Conservation (phyloP, 2,797 vertebrate species). For the Myotis daubentonii region DNA sequence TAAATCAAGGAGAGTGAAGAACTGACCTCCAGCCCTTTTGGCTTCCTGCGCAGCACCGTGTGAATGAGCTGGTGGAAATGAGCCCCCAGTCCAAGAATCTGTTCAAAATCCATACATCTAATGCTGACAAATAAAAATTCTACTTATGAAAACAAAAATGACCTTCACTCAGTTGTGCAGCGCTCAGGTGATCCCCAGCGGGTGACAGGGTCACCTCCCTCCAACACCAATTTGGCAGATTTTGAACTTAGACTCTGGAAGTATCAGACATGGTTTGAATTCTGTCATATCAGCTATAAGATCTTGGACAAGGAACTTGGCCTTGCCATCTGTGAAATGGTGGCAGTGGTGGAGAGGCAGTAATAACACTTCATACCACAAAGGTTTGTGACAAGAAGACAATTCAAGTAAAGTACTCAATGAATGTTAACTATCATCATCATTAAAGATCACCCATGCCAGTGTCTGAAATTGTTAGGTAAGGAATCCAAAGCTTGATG, state of each 20-base stretch:
- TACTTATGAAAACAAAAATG: not conserved
- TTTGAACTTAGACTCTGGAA: not conserved
- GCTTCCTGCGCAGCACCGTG: not conserved
- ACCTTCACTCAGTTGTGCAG: not conserved
- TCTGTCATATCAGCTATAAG: not conserved
- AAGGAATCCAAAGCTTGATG: not conserved
- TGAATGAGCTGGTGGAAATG: not conserved
- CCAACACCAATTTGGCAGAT: not conserved
- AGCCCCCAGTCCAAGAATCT: not conserved
- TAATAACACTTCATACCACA: not conserved
- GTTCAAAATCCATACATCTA: not conserved
- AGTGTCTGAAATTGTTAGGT: not conserved
- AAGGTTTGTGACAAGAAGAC: not conserved
- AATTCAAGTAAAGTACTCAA: not conserved
- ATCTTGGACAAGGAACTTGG: not conserved
- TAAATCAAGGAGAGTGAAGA: not conserved
- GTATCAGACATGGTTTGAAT: not conserved
- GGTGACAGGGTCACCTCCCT: not conserved
- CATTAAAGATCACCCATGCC: not conserved
- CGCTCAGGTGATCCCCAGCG: accelerated
- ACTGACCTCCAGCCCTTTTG: not conserved
- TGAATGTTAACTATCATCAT: not conserved
- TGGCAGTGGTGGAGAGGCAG: not conserved
- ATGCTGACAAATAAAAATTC: not conserved
- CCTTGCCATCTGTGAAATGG: not conserved